Evolutionary conservation across 2,797 vertebrate species (phyloP), one percentile per base, ranked within the genome.

Genomic region (Mormyrops attenuatus): DNA sequence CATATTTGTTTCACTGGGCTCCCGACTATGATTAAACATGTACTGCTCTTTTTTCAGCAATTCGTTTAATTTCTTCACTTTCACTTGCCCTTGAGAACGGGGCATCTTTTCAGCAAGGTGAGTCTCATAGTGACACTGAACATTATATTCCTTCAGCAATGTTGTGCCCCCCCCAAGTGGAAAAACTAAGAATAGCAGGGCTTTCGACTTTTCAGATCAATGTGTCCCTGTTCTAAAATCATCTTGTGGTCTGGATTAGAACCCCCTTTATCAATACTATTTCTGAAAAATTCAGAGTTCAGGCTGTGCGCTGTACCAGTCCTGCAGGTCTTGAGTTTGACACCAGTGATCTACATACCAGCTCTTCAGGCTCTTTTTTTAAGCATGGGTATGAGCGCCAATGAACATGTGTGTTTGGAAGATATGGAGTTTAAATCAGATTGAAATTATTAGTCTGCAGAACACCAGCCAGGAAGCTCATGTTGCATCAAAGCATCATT

Each of bases 181-280:
- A 77, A 77, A 77, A 41, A 77, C 15, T 77, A 77, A 77, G 69
- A 77, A 77, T 77, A 77, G 69, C 69, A 77, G 15, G 34, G 69
- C 69, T 77, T 77, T 73, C 69, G 69, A 73, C 69, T 47, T 44
- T 82, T 82, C 77, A 82, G 44, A 82, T 82, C 77, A n/a, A 82
- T 82, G 77, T 47, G 41, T 82, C 77, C 41, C 38, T 47, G 20
- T 82, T 82, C 77, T 82, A 82, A 82, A 44, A 82, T 82, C 17
- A 82, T 82, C 77, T 47, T 47, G 77, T 82, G 77, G 41, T 44
- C 15, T 77, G 34, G 34, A 77, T 77, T 41, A 77, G 5, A 77
- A 38, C 13, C 69, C 41, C 77, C 41, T 7, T 47, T 82, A 82
- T 44, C 77, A 47, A 82, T 82, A n/a, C n/a, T 82, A 82, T 82